These are phyloP conservation scores for Zingel zingel DNA, from an alignment of 2,113 vertebrate genomes.

Conservation along the genomic window DNA sequence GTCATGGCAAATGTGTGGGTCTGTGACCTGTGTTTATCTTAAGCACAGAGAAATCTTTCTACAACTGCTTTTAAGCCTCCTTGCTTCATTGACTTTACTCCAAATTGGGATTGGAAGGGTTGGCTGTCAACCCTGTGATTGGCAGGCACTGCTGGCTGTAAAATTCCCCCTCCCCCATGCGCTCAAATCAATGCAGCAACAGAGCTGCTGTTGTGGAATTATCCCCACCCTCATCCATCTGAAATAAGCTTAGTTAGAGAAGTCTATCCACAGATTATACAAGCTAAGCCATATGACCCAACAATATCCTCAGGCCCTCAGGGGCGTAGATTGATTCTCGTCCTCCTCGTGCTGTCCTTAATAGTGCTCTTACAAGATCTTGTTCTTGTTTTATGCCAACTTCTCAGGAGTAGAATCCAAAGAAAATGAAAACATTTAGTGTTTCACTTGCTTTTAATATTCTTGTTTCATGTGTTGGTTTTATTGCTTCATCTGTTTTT, in stretches of 20 bases:
- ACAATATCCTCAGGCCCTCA: slow-evolving; percentile 29
- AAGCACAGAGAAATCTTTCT: slow-evolving; percentile 68
- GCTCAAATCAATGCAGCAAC: slow-evolving; percentile 60
- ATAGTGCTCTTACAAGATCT: background rate
- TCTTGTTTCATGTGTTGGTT: too few species aligned
- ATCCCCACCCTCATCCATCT: slow-evolving; percentile 61
- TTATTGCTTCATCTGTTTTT: too few species aligned
- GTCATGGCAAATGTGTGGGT: slow-evolving; percentile 5
- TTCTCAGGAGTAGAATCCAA: background rate
- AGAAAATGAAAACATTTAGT: background rate
- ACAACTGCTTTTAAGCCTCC: slow-evolving; percentile 47
- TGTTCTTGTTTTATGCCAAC: background rate
- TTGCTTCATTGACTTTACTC: slow-evolving; percentile 76
- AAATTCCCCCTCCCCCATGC: slow-evolving; percentile 49
- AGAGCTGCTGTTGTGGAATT: slow-evolving; percentile 55
- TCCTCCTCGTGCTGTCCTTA: background rate
- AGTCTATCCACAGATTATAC: slow-evolving; percentile 61
- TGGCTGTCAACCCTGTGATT: slow-evolving; percentile 62
- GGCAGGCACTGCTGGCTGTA: slow-evolving; percentile 39
- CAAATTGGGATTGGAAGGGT: slow-evolving; percentile 55
- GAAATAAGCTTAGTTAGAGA: slow-evolving; percentile 73
- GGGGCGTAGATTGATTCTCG: background rate
- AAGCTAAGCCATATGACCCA: slow-evolving; percentile 49
- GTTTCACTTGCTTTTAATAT: too few species aligned
- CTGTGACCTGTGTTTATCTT: slow-evolving; percentile 40